These are phyloP conservation scores for Pocillopora damicornis DNA, from an alignment of 64 coral and sea anemone genomes.

Conservation along the genomic window DNA sequence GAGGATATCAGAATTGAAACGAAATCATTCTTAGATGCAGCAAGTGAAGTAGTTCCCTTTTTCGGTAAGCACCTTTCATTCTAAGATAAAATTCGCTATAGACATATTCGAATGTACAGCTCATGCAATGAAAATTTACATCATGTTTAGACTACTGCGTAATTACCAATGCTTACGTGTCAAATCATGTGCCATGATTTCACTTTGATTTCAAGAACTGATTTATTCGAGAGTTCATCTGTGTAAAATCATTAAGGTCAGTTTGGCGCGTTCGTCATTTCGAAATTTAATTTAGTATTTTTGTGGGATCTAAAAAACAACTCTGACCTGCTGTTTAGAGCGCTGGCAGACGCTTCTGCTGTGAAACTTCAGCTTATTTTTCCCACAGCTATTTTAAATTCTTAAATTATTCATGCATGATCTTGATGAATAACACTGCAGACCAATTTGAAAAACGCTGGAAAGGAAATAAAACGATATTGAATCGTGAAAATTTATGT, in stretches of 20 bases:
- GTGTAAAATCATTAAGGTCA: too few species aligned
- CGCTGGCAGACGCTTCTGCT: too few species aligned
- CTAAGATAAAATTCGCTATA: neutral
- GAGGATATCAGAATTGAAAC: constrained; percentile 94
- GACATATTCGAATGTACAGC: neutral
- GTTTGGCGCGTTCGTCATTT: neutral
- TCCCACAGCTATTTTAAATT: too few species aligned
- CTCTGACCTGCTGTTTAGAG: too few species aligned
- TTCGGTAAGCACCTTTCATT: constrained; percentile 65
- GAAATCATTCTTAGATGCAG: constrained; percentile 84
- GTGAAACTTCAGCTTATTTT: too few species aligned
- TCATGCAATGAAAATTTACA: neutral
- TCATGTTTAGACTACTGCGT: neutral
- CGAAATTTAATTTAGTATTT: neutral
- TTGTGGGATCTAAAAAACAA: neutral
- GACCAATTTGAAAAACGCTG: too few species aligned
- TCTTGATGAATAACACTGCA: too few species aligned
- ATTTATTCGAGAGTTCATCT: neutral
- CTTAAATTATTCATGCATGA: too few species aligned
- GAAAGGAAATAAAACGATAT: too few species aligned
- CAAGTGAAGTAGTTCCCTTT: constrained; percentile 89
- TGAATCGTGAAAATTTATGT: too few species aligned
- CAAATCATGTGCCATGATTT: neutral
- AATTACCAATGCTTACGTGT: neutral
- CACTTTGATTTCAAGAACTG: neutral